These are phyloP conservation scores for Latrodectus elegans DNA, from an alignment of 2,888 invertebrate species.

Conservation along the genomic window DNA sequence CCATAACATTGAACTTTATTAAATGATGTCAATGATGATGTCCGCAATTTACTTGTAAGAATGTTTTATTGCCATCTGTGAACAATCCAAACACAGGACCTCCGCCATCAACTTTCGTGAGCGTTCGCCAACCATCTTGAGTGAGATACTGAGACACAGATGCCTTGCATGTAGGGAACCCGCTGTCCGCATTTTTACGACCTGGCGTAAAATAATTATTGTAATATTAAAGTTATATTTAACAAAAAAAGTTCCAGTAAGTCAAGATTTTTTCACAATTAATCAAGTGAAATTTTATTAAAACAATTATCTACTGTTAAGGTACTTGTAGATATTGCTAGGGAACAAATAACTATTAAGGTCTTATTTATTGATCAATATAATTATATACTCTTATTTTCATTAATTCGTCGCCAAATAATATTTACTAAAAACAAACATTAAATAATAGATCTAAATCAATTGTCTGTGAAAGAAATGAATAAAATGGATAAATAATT, in stretches of 20 bases:
- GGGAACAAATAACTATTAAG: neutral
- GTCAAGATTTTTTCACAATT: neutral
- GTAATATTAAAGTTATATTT: neutral
- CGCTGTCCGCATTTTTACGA: slow-evolving; percentile 16
- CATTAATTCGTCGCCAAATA: too few relatives aligned
- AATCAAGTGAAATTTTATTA: too few relatives aligned
- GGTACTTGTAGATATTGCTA: neutral
- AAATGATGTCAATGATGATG: too few relatives aligned
- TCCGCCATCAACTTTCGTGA: slow-evolving; percentile 36
- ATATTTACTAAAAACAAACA: too few relatives aligned
- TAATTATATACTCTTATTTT: too few relatives aligned
- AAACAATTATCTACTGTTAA: too few relatives aligned
- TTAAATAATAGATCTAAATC: too few relatives aligned
- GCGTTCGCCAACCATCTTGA: slow-evolving; percentile 53
- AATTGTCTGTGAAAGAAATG: too few relatives aligned
- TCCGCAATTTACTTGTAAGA: slow-evolving; percentile 81
- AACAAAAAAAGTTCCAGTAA: neutral
- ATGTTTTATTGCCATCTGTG: slow-evolving; percentile 60
- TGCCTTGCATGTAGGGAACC: slow-evolving; percentile 47
- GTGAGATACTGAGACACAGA: slow-evolving; percentile 66
- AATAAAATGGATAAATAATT: too few relatives aligned
- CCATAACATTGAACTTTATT: too few relatives aligned
- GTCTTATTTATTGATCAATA: too few relatives aligned
- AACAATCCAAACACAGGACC: slow-evolving; percentile 61
- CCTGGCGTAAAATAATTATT: slow-evolving; percentile 20